A percentile compares a stretch with the other conserved stretches of the same genome.
These are phyloP conservation scores for Dromiciops gliroides DNA, from an alignment of 2,113 vertebrate genomes.

Conservation along the genomic window DNA sequence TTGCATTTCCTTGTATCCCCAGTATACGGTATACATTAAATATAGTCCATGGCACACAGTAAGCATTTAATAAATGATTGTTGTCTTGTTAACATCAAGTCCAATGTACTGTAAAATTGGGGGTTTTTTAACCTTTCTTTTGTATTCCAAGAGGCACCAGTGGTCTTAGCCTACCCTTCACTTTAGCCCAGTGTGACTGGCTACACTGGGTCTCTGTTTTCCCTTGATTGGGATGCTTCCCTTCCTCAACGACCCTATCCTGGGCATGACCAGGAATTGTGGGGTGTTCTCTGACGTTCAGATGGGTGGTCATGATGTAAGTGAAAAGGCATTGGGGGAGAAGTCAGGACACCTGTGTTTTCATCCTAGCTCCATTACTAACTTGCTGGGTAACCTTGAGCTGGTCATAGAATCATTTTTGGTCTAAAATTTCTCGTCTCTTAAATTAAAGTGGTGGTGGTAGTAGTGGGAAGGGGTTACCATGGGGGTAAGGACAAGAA, in stretches of 20 bases:
- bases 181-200: not conserved
- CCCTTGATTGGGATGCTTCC: not conserved
- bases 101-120: not conserved
- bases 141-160: not conserved
- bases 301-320: not conserved
- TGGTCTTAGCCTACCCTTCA: not conserved
- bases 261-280: not conserved
- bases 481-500: not conserved
- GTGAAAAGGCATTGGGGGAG: not conserved
- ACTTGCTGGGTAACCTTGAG: not conserved
- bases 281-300: not conserved
- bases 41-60: not conserved
- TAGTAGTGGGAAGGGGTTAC: not conserved
- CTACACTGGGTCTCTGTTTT: not conserved
- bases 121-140: not conserved
- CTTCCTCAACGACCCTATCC: not conserved
- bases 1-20: not conserved
- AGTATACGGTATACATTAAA: no score
- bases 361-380: not conserved
- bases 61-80: not conserved
- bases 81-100: not conserved
- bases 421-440: not conserved
- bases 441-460: not conserved
- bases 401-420: not conserved
- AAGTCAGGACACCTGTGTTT: not conserved